A percentile compares a stretch with the other conserved stretches of the same genome.
Evolutionary conservation across 2,888 invertebrate genomes (phyloP).

Genomic region (Perdita meconis): DNA sequence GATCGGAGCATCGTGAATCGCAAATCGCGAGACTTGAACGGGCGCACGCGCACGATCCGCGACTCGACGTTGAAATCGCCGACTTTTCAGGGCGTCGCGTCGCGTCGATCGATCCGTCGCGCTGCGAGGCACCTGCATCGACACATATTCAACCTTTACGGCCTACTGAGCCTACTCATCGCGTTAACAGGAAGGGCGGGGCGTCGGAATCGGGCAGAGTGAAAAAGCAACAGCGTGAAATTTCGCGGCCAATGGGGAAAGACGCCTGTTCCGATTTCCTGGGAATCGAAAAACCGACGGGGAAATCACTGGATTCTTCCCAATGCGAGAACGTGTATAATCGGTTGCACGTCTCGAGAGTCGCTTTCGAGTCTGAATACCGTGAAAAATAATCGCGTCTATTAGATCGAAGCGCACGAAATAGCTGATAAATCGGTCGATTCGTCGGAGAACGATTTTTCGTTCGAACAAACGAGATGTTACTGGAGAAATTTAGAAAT

Average conservation of each 20-base stretch:
- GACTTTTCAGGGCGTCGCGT: neutral
- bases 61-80: conserved; percentile 10
- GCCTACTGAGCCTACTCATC: conserved; percentile 4
- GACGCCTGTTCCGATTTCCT: neutral
- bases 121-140: conserved; percentile 24
- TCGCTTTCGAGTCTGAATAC: conserved; percentile 24
- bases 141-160: conserved; percentile 48
- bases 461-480: neutral
- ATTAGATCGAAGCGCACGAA: neutral
- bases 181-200: conserved; percentile 45
- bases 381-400: conserved; percentile 20
- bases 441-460: neutral
- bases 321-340: neutral
- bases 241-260: neutral
- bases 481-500: conserved; percentile 39
- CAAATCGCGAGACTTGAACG: conserved; percentile 2
- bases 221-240: conserved; percentile 51
- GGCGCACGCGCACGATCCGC: conserved; percentile 3
- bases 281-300: neutral
- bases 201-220: conserved; percentile 33
- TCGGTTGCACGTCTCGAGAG: neutral
- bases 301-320: neutral
- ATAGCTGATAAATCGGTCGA: too few species aligned
- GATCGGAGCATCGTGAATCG: neutral
- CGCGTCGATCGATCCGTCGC: conserved; percentile 17